phyloP scores from a whole-genome alignment of 2,797 vertebrate species.

The Parauchenoglanis punctatus region DNA sequence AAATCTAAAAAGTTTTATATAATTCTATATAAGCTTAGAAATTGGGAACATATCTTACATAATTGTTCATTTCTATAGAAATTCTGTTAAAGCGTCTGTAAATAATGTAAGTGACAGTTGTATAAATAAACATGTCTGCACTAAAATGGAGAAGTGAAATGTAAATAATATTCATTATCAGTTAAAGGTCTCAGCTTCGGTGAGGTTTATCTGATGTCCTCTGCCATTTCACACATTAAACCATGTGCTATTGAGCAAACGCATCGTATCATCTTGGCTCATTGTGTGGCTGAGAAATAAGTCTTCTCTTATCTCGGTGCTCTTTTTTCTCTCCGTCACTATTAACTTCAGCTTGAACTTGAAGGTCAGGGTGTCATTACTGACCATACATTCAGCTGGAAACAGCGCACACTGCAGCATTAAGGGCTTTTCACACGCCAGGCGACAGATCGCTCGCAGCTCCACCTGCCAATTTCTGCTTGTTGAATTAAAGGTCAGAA shows the following conservation, averaged over 20 bases:
- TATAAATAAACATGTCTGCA: background rate
- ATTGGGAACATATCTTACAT: background rate
- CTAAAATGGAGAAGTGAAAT: background rate
- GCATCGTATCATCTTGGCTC: background rate
- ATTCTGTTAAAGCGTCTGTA: background rate
- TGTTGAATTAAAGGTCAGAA: slow-evolving; percentile 34
- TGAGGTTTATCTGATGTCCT: background rate
- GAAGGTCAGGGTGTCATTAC: slow-evolving; percentile 22
- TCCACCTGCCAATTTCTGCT: slow-evolving; percentile 26
- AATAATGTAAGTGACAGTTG: background rate
- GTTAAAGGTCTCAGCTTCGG: too few species aligned
- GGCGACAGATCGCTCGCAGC: slow-evolving; percentile 4
- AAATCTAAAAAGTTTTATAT: too few species aligned
- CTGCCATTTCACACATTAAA: background rate
- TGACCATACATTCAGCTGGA: slow-evolving; percentile 7
- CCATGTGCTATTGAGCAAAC: background rate
- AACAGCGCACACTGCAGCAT: background rate
- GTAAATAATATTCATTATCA: background rate
- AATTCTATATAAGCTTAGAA: background rate
- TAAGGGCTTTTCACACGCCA: slow-evolving; percentile 26
- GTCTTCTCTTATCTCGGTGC: slow-evolving; percentile 2
- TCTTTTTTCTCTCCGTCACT: background rate
- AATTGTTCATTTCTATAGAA: background rate
- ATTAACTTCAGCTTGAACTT: slow-evolving; percentile 15
- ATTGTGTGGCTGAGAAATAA: slow-evolving; percentile 11